A percentile compares a stretch with the other conserved stretches of the same genome.
phyloP scores from a whole-genome alignment of 53 echinoderm and acorn worm species.

The Paracentrotus lividus region DNA sequence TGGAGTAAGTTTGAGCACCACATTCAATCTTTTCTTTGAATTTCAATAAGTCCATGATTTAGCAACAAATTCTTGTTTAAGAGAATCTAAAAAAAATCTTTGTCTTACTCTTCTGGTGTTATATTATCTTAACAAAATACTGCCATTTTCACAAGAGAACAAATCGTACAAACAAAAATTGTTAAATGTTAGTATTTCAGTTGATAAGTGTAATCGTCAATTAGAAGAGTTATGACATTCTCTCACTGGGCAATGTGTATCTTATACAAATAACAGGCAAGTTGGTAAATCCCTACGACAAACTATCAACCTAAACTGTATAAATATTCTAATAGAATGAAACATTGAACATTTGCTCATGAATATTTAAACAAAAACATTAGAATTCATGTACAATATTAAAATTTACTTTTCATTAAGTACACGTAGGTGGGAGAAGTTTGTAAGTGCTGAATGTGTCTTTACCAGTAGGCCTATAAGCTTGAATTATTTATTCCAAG shows the following conservation, averaged over 20 bases:
- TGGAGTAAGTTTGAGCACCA: constrained; percentile 42
- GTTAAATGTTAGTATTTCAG: background rate
- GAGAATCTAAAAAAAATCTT: background rate
- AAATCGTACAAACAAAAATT: background rate
- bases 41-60: background rate
- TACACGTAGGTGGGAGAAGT: constrained; percentile 25
- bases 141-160: background rate
- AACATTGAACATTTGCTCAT: background rate
- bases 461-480: background rate
- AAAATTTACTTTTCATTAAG: background rate
- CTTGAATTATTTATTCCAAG: background rate
- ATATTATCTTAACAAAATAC: background rate
- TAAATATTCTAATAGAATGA: background rate
- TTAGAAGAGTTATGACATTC: background rate
- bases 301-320: background rate
- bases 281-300: background rate
- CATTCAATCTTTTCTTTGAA: background rate
- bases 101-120: too few species aligned
- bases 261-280: background rate
- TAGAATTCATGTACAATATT: background rate
- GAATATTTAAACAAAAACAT: background rate
- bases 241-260: background rate
- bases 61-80: background rate
- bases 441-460: background rate
- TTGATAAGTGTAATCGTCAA: background rate